Evolutionary conservation across 2,113 vertebrate species (phyloP), one percentile per base, ranked within the genome.

Genomic region (Anolis sagrei): DNA sequence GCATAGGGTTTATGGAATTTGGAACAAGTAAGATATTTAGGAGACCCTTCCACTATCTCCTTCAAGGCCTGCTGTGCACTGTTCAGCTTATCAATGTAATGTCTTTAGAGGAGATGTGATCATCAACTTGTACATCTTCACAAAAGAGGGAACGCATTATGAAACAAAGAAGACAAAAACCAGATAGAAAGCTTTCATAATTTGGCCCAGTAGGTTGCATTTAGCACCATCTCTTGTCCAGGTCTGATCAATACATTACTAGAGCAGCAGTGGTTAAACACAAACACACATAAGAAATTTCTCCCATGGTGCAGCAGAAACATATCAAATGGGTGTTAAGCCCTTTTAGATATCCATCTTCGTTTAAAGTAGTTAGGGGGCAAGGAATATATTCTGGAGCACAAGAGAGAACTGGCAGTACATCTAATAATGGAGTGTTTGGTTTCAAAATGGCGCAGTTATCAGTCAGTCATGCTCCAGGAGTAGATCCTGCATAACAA

Each of bases 401-500:
- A 90, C 68, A 91, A 92, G 51, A n/a, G 88, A 89, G 64, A 74
- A 54, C 92, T 89, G 86, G 90, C 86, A 93, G 88, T 80, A 90
- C 48, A 54, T 86, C 86, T 89, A 86, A 90, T 91, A 91, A 86
- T 79, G 76, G 7, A 81, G 48, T 58, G n/a, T 68, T 87, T 82
- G 69, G 70, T 87, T 89, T 93, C 82, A 92, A 83, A 94, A 88
- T 74, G 84, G 90, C 90, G 89, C 86, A 83, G 91, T 89, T 93
- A 93, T 90, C 93, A 81, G 44, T 93, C 93, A 94, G 91, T 84
- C 93, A 89, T 68, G 39, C 84, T 23, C 54, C 32, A 83, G 10
- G 88, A 93, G 85, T 29, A 1, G 44, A 87, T 68, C 92, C 86
- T 86, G 91, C 93, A 94, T 95, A 93, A 91, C 84, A 94, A 96